Evolutionary conservation across 2,113 vertebrate species (phyloP), one percentile per base, ranked within the genome.

Genomic region (Colinus virginianus): DNA sequence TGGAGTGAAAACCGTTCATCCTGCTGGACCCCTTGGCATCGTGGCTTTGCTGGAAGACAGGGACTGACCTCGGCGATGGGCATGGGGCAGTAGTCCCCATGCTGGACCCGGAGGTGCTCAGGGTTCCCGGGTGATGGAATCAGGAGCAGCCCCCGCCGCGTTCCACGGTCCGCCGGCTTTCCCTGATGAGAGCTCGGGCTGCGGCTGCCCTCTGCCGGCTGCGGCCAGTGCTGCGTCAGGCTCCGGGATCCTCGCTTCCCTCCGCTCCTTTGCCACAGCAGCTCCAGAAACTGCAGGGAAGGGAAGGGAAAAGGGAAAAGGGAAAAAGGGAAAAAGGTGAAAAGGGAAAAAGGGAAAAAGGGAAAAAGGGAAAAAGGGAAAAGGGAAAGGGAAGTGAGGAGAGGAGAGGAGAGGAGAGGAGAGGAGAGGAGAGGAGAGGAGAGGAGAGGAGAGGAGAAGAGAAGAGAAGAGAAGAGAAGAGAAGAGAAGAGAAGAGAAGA

Each of bases 171-270:
- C 1, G 19, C 22, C 13, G 3, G 6, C 16, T 34, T 15, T 34
- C 38, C 42, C 38, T 1, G 26, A 49, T 9, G 14, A 2, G 2
- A 56, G 76, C 48, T 64, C 13, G 36, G 78, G 53, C 51, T 82
- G 80, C 19, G 48, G 84, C 91, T 93, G 95, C 95, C 95, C 89
- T 87, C 95, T 95, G 87, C 87, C 30, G 95, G 89, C 78, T 78
- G 48, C 13, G 0, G 22, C 59, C 1, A 17, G 1, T 32, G 4
- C 22, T 81, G 66, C 59, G 61, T 32, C 86, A 7, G 3, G 0
- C 30, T 83, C 26, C 18, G 62, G 13, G 4, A 7, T 6, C 26
- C 42, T 87, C 2, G 2, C 11, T 23, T 0, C 3, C 4, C 7
- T 64, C 43, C 7, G 59, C 11, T 6, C 1, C 17, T 67, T 49